Base-by-base conservation (phyloP, 2,797 vertebrate genomes). In the Oreonectes daqikongensis region DNA sequence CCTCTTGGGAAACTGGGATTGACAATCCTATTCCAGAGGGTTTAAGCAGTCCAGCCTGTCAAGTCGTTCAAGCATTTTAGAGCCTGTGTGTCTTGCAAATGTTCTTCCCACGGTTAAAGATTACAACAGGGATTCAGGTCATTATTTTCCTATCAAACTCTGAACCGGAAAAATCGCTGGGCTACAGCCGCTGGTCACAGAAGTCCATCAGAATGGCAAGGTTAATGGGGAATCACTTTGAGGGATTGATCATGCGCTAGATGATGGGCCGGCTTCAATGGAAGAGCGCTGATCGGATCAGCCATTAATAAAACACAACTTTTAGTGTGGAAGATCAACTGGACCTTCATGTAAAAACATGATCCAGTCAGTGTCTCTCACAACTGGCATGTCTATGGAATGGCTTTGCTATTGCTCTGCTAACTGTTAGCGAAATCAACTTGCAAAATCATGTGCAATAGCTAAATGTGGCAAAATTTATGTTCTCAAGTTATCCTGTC, bases 151-250 rank as follows among this genome's bases (percentile, higher is more conserved):
- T 69, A 87, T 88, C 85, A 88, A 85, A 83, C 81, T 74, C 59
- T 24, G 28, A 81, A 77, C n/a, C 1, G 50, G 75, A 84, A 79
- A 85, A 80, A 86, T 72, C 20, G 75, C 80, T 53, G 7, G 69
- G 74, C 81, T 77, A 84, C 60, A 44, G 15, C 81, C 79, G 81
- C 73, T 79, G 83, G 87, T 79, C 57, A 40, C 75, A 74, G 64
- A 87, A 83, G 80, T 85, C 85, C 83, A 85, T 86, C 78, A 85
- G 80, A 79, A 78, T 84, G 82, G 87, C 89, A 91, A 91, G 90
- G 88, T 90, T 91, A 90, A 91, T 91, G 81, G 83, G 74, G 65
- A 86, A 89, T 88, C 84, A 85, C 60, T 86, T 85, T 87, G 80
- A 87, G 82, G 73, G 83, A 88, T 90, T 89, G 72, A 85, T 83